These are phyloP conservation scores for Platycheirus rosarum DNA, from an alignment of 2,888 invertebrate species.

Conservation along the genomic window DNA sequence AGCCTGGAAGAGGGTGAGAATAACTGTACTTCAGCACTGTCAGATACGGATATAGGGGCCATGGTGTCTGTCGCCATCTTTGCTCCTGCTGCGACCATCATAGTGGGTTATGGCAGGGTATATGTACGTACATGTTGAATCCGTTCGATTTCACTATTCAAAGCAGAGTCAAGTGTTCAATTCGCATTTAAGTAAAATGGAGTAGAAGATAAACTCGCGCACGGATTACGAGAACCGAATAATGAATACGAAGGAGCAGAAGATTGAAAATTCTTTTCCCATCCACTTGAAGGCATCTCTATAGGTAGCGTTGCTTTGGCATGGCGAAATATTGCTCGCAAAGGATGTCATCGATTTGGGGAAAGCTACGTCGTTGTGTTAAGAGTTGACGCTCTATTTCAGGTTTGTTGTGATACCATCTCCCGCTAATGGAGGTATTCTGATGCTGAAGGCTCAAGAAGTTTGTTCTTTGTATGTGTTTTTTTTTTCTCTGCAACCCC, in stretches of 20 bases:
- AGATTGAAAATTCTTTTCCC: conserved; percentile 74
- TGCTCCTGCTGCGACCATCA: conserved; percentile 27
- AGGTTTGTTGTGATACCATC: conserved; percentile 66
- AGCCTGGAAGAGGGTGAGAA: conserved; percentile 26
- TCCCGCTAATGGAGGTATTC: conserved; percentile 21
- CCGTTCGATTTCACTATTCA: conserved; percentile 68
- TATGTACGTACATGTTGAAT: conserved; percentile 66
- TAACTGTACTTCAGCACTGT: conserved; percentile 41
- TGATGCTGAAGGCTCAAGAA: no score
- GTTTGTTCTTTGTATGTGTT: conserved; percentile 32
- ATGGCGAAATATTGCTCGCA: conserved; percentile 59
- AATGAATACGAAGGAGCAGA: conserved; percentile 73
- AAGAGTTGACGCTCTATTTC: conserved; percentile 71
- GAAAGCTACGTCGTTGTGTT: conserved; percentile 39
- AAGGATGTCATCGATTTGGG: conserved; percentile 62
- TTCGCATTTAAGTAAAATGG: conserved; percentile 74
- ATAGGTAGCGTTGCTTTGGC: no score
- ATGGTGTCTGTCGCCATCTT: conserved; percentile 40
- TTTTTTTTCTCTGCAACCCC: background rate
- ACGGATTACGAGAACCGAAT: conserved; percentile 73
- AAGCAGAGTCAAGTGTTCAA: conserved; percentile 72
- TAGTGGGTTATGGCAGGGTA: conserved; percentile 3
- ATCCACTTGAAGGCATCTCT: conserved; percentile 65
- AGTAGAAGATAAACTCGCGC: conserved; percentile 74
- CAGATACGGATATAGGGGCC: conserved; percentile 63